phyloP scores from a whole-genome alignment of 2,888 invertebrate species.

The Acronicta aceris region DNA sequence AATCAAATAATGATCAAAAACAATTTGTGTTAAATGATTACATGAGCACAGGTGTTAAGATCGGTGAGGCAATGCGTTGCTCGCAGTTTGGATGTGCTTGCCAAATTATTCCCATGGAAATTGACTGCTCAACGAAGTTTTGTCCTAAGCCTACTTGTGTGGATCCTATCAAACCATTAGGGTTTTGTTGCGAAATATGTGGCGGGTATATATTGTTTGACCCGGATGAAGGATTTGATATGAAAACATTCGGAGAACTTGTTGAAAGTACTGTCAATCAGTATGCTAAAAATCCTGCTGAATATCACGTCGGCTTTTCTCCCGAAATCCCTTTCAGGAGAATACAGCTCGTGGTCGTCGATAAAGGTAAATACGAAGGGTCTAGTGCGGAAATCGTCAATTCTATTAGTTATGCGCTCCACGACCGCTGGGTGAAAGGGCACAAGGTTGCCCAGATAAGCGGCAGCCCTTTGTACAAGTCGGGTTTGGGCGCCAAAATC shows the following conservation, averaged over 20 bases:
- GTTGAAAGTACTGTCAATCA: slow-evolving; percentile 64
- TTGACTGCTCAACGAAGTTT: slow-evolving; percentile 75
- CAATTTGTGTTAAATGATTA: slow-evolving; percentile 67
- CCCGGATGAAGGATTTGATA: slow-evolving; percentile 70
- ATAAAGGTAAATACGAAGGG: slow-evolving; percentile 76
- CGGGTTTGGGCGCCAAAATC: slow-evolving; percentile 74
- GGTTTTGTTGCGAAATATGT: slow-evolving; percentile 82
- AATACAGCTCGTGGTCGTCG: slow-evolving; percentile 78
- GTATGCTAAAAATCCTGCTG: slow-evolving; percentile 63
- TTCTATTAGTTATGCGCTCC: slow-evolving; percentile 66
- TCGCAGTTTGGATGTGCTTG: slow-evolving; percentile 78
- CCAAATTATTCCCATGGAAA: slow-evolving; percentile 64
- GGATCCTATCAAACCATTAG: slow-evolving; percentile 75
- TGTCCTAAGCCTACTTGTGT: slow-evolving; percentile 74
- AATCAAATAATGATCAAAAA: slow-evolving; percentile 53
- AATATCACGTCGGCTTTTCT: slow-evolving; percentile 74
- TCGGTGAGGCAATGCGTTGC: slow-evolving; percentile 54
- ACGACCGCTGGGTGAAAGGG: slow-evolving; percentile 67
- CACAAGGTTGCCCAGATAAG: slow-evolving; percentile 67
- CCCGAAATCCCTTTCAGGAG: slow-evolving; percentile 50
- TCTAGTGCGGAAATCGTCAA: slow-evolving; percentile 73
- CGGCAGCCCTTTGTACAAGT: slow-evolving; percentile 72
- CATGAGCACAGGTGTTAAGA: slow-evolving; percentile 57
- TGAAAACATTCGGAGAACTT: slow-evolving; percentile 67
- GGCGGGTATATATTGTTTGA: slow-evolving; percentile 75